Percentiles rank a stretch among this genome's conserved stretches.
phyloP scores from a whole-genome alignment of 2,888 invertebrate species.

The Dicycla oo region DNA sequence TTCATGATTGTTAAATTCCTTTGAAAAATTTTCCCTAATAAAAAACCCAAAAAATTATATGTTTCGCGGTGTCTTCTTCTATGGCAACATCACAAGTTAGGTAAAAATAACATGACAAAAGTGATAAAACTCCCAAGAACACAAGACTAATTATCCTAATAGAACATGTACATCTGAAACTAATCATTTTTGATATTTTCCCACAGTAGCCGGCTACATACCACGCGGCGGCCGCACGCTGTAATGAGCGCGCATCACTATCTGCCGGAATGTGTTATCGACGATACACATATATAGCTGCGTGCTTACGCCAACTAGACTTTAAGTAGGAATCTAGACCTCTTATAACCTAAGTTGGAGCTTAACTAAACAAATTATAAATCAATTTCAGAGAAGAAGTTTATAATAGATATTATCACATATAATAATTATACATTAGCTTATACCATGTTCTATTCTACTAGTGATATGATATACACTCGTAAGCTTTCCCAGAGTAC shows the following conservation, averaged over 20 bases:
- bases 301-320: not conserved
- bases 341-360: not conserved
- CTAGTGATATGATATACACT: not conserved
- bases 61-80: not conserved
- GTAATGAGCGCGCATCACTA: slow-evolving; percentile 70
- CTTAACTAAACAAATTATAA: not conserved
- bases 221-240: slow-evolving; percentile 57
- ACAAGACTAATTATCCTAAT: not conserved
- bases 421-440: not conserved
- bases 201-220: slow-evolving; percentile 66
- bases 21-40: not conserved
- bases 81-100: not conserved
- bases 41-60: not conserved
- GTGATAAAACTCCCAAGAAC: not conserved
- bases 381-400: not conserved
- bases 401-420: not conserved
- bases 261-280: slow-evolving; percentile 70
- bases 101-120: not conserved
- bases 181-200: slow-evolving; percentile 37
- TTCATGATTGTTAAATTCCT: not conserved
- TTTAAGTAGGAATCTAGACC: slow-evolving; percentile 12
- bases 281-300: slow-evolving; percentile 34
- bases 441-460: not conserved
- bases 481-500: not conserved
- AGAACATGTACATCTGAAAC: not conserved